These are phyloP conservation scores for Porites cylindrica DNA, from an alignment of 92 coral and sea anemone genomes.

Conservation along the genomic window DNA sequence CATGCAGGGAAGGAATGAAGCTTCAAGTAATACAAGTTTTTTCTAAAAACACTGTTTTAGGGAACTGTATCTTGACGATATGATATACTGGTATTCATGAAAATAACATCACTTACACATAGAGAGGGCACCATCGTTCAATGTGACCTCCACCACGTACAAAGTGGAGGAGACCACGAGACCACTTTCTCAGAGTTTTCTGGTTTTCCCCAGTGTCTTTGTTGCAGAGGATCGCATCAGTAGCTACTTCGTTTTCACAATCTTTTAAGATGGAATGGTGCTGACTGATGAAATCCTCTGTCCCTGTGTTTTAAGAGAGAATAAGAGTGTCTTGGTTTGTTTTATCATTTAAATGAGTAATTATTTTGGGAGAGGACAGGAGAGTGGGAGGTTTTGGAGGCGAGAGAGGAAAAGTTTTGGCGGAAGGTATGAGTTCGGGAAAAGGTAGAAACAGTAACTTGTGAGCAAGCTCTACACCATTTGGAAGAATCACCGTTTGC, in stretches of 20 bases:
- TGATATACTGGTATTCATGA: not conserved
- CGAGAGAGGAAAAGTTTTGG: too few relatives aligned
- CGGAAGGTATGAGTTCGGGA: too few relatives aligned
- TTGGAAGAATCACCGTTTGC: not conserved
- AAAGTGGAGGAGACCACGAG: slow-evolving; percentile 56
- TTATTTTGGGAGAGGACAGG: not conserved
- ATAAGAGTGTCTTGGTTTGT: not conserved
- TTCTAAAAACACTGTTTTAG: not conserved
- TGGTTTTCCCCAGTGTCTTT: slow-evolving; percentile 60
- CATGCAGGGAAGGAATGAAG: too few relatives aligned
- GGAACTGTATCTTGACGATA: not conserved
- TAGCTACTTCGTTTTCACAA: not conserved
- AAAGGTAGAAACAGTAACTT: not conserved
- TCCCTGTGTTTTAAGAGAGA: not conserved
- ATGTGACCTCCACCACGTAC: slow-evolving; percentile 56
- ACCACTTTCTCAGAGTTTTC: slow-evolving; percentile 54
- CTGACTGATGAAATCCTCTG: slow-evolving; percentile 15
- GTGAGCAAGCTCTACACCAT: not conserved
- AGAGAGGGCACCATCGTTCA: slow-evolving; percentile 56
- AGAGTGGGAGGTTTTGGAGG: too few relatives aligned
- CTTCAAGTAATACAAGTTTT: too few relatives aligned
- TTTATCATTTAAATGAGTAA: too few relatives aligned
- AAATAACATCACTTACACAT: slow-evolving; percentile 25
- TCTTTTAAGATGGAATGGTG: slow-evolving; percentile 4
- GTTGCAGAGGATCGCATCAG: slow-evolving; percentile 23